These are phyloP conservation scores for Uropetala carovei DNA, from an alignment of 2,888 invertebrate genomes.

Conservation along the genomic window DNA sequence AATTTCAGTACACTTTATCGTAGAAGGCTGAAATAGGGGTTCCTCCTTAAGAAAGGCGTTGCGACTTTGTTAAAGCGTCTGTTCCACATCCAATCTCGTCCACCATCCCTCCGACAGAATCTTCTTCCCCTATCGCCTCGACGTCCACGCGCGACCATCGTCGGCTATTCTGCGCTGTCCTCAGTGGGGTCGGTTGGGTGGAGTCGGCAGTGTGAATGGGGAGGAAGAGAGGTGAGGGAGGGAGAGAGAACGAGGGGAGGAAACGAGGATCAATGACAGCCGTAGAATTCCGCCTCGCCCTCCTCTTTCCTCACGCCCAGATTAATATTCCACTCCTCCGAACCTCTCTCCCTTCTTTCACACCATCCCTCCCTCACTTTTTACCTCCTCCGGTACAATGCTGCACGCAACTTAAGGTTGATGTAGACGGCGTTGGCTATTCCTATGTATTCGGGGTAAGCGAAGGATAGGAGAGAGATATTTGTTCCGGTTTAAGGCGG, in stretches of 20 bases:
- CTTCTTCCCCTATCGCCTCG: too few species aligned
- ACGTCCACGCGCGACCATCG: too few species aligned
- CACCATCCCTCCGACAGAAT: too few species aligned
- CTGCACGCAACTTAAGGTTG: background rate
- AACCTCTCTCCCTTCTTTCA: too few species aligned
- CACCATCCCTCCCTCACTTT: background rate
- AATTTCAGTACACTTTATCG: too few species aligned
- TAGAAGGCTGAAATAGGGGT: too few species aligned
- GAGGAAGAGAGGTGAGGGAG: background rate
- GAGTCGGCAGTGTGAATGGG: background rate
- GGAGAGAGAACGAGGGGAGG: background rate
- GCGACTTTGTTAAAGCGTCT: too few species aligned
- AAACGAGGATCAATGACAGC: background rate
- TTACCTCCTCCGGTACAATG: background rate
- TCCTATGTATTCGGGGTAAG: background rate
- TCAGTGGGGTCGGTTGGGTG: background rate
- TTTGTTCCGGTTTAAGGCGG: background rate
- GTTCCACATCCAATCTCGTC: too few species aligned
- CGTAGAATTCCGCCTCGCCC: background rate
- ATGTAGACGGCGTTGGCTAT: background rate
- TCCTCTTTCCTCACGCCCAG: conserved; percentile 3
- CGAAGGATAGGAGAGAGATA: background rate
- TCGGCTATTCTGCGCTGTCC: too few species aligned
- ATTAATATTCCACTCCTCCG: background rate
- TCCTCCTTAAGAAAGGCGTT: too few species aligned